Conservation (phyloP, 2,113 vertebrate genomes). For the Saguinus midas region DNA sequence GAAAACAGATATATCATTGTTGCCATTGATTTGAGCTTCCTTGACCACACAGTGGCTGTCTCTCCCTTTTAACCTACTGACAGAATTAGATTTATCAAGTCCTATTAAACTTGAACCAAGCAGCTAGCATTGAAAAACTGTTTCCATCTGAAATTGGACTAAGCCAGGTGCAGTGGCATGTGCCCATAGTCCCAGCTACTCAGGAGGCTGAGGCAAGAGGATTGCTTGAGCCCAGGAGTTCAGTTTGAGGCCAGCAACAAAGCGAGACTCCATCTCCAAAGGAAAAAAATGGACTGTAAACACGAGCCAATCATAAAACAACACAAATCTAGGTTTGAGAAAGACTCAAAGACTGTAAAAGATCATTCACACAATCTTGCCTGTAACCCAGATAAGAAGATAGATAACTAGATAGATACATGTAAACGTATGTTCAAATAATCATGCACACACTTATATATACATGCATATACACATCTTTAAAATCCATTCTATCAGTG, state of each 20-base stretch:
- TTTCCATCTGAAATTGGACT: neutral
- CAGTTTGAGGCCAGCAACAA: neutral
- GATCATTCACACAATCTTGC: neutral
- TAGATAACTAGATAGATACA: neutral
- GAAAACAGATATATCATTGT: neutral
- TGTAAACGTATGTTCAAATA: neutral
- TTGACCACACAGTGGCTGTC: neutral
- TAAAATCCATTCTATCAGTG: neutral
- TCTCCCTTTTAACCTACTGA: neutral
- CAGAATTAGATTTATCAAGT: neutral
- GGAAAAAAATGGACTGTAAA: neutral
- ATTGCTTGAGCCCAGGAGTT: neutral
- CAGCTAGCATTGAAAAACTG: neutral
- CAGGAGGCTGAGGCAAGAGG: neutral
- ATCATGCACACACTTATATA: neutral
- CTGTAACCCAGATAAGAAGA: neutral
- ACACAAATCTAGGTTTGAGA: neutral
- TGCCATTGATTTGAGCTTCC: neutral
- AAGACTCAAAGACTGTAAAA: neutral
- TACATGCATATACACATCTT: neutral
- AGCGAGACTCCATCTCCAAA: neutral
- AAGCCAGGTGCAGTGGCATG: neutral
- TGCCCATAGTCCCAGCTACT: neutral
- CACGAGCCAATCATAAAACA: neutral
- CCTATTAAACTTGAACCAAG: neutral